Conservation (phyloP, 2,113 vertebrate species). For the Brachionichthys hirsutus region DNA sequence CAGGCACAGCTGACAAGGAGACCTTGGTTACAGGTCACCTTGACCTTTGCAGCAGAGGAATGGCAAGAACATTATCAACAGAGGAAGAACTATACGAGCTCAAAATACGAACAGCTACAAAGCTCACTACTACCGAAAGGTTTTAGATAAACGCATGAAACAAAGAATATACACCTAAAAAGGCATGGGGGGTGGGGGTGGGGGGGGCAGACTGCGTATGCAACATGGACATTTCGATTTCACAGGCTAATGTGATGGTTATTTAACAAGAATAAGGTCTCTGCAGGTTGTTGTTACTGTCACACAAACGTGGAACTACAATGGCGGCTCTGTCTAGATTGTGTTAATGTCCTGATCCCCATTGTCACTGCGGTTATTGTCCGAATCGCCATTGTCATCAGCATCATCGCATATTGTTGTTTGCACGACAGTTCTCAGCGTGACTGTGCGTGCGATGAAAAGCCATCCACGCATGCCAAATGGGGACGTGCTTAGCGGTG, state of each 20-base stretch:
- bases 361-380: constrained; percentile 28
- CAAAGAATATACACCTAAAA: too few relatives aligned
- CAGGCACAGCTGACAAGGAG: constrained; percentile 34
- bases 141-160: too few relatives aligned
- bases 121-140: too few relatives aligned
- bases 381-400: constrained; percentile 39
- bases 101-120: too few relatives aligned
- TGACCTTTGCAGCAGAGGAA: constrained; percentile 12
- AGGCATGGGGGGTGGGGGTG: too few relatives aligned
- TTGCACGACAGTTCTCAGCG: constrained; percentile 53
- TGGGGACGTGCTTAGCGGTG: constrained; percentile 52
- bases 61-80: constrained; percentile 22
- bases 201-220: too few relatives aligned
- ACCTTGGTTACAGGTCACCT: constrained; percentile 34
- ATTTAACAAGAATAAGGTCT: neutral
- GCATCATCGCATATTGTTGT: constrained; percentile 42
- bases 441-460: constrained; percentile 61
- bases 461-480: constrained; percentile 68
- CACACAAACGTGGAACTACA: constrained; percentile 10
- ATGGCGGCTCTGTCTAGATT: constrained; percentile 28
- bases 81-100: neutral
- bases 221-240: too few relatives aligned
- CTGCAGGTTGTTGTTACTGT: neutral
- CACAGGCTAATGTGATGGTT: too few relatives aligned
- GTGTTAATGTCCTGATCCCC: constrained; percentile 8